Evolutionary conservation across 2,797 vertebrate species (phyloP).

Genomic region (Crenuchus spilurus): DNA sequence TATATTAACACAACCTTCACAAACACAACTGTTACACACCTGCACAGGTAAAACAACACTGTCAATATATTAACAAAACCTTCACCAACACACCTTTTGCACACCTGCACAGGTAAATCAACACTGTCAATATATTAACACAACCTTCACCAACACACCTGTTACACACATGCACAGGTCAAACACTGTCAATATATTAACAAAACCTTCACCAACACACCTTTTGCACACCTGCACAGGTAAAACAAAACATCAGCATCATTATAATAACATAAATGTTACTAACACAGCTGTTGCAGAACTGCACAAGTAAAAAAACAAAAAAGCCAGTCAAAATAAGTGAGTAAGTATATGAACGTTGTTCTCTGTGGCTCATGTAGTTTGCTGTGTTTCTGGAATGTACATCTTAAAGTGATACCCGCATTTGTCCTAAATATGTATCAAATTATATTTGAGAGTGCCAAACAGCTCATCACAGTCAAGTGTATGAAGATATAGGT

Average conservation of each 20-base stretch:
- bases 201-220: conserved; percentile 3
- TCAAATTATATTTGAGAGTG: no score
- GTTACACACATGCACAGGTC: neutral
- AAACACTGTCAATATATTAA: neutral
- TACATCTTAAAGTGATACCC: no score
- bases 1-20: conserved; percentile 44
- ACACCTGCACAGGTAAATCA: neutral
- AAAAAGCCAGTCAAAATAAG: no score
- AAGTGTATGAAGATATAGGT: no score
- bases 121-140: neutral
- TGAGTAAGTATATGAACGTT: no score
- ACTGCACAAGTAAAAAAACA: neutral
- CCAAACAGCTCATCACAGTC: no score
- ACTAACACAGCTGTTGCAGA: neutral
- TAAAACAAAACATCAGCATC: neutral
- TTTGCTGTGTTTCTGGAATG: no score
- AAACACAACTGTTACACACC: neutral
- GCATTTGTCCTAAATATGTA: no score
- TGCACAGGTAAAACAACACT: neutral
- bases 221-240: neutral
- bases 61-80: conserved; percentile 43
- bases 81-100: neutral
- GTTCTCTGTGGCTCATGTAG: no score
- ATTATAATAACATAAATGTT: neutral
- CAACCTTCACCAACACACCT: neutral